phyloP scores from a whole-genome alignment of 2,888 invertebrate species.

The Dryocosmus kuriphilus region DNA sequence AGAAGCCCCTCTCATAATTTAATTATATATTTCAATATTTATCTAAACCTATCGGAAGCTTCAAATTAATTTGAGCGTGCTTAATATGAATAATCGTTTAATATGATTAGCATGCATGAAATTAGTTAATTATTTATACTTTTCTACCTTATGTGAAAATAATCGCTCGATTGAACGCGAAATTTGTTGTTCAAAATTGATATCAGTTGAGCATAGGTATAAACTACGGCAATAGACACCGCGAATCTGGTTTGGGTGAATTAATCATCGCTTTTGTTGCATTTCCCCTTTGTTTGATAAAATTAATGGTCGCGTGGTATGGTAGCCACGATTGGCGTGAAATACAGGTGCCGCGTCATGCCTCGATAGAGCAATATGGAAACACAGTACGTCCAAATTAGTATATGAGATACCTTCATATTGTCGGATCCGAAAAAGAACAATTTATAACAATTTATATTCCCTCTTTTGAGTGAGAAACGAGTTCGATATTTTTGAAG shows the following conservation, averaged over 20 bases:
- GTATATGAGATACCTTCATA: not conserved
- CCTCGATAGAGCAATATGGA: constrained; percentile 20
- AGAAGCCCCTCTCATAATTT: too few species aligned
- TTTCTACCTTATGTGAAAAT: not conserved
- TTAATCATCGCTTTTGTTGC: constrained; percentile 31
- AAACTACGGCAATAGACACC: constrained; percentile 29
- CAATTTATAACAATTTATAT: constrained; percentile 25
- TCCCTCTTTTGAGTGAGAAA: not conserved
- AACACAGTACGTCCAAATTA: not conserved
- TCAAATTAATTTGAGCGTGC: not conserved
- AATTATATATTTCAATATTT: too few species aligned
- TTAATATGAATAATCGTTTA: not conserved
- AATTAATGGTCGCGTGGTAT: constrained; percentile 2
- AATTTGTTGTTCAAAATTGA: constrained; percentile 1
- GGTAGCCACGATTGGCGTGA: constrained; percentile 17
- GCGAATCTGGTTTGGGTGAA: constrained; percentile 22
- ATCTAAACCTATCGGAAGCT: not conserved
- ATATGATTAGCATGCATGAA: not conserved
- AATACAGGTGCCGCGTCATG: constrained; percentile 30
- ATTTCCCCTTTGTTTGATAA: constrained; percentile 32
- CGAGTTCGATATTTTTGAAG: not conserved
- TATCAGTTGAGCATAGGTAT: not conserved
- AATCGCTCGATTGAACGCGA: constrained; percentile 9
- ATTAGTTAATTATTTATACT: not conserved
- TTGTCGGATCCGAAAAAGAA: not conserved